Percentiles rank a stretch among this genome's conserved stretches.
Conservation (phyloP, 2,113 vertebrate species). For the Epinephelus fuscoguttatus region DNA sequence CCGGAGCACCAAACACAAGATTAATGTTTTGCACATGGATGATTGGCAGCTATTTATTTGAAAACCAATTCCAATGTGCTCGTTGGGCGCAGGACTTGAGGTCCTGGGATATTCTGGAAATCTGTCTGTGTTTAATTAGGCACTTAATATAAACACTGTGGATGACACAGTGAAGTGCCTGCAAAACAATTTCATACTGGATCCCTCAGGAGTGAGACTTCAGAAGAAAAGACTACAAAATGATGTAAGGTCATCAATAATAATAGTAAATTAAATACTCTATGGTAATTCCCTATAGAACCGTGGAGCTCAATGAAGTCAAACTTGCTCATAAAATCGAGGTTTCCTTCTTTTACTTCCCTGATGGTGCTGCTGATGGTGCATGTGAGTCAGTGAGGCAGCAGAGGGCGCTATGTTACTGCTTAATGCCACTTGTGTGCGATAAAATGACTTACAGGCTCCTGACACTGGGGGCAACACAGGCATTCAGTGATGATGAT, state of each 20-base stretch:
- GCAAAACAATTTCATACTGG: background rate
- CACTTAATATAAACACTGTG: conserved; percentile 65
- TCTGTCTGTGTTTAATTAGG: conserved; percentile 71
- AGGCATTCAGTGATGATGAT: background rate
- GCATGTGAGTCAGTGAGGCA: conserved; percentile 23
- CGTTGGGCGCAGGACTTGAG: conserved; percentile 41
- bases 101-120: conserved; percentile 57
- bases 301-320: background rate
- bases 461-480: background rate
- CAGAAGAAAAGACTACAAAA: background rate
- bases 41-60: conserved; percentile 81
- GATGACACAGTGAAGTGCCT: conserved; percentile 44
- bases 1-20: conserved; percentile 37
- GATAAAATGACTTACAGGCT: background rate
- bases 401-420: conserved; percentile 49
- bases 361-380: background rate
- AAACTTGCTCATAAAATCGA: background rate
- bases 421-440: background rate
- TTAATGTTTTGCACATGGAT: conserved; percentile 67
- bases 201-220: conserved; percentile 6
- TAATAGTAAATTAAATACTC: background rate
- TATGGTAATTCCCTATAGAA: too few relatives aligned
- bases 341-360: background rate
- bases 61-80: conserved; percentile 52
- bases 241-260: background rate